Evolutionary conservation across 2,113 vertebrate species (phyloP).

Genomic region (Alectura lathami): DNA sequence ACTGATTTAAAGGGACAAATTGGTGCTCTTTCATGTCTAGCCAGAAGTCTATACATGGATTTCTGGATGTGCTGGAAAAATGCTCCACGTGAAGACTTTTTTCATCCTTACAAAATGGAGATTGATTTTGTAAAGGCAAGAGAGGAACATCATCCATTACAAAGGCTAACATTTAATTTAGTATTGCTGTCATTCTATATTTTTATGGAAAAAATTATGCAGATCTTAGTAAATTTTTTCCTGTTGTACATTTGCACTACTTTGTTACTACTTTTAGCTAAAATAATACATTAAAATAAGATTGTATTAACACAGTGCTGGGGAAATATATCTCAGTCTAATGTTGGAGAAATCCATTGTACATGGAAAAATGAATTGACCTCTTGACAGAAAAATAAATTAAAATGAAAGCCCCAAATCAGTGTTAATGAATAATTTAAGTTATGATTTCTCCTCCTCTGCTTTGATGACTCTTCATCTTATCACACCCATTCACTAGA

Average conservation of each 20-base stretch:
- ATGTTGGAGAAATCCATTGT: not conserved
- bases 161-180: not conserved
- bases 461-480: not conserved
- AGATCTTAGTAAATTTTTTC: not conserved
- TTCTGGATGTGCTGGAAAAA: not conserved
- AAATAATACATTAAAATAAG: not conserved
- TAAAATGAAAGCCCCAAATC: not conserved
- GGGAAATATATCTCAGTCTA: not conserved
- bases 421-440: not conserved
- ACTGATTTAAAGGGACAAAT: not conserved
- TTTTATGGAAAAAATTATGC: not conserved
- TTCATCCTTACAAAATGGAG: not conserved
- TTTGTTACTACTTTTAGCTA: not conserved
- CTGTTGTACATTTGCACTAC: not conserved
- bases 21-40: not conserved
- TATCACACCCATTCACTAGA: not conserved
- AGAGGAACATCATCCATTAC: not conserved
- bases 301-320: not conserved
- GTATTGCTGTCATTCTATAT: not conserved
- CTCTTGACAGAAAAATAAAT: not conserved
- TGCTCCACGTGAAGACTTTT: not conserved
- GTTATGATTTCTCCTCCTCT: not conserved
- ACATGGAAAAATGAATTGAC: not conserved
- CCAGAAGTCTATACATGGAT: slow-evolving; percentile 28
- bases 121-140: not conserved